Percentiles rank a stretch among this genome's conserved stretches.
Conservation (phyloP, 1,140 invertebrate genomes). For the Tribolium madens region DNA sequence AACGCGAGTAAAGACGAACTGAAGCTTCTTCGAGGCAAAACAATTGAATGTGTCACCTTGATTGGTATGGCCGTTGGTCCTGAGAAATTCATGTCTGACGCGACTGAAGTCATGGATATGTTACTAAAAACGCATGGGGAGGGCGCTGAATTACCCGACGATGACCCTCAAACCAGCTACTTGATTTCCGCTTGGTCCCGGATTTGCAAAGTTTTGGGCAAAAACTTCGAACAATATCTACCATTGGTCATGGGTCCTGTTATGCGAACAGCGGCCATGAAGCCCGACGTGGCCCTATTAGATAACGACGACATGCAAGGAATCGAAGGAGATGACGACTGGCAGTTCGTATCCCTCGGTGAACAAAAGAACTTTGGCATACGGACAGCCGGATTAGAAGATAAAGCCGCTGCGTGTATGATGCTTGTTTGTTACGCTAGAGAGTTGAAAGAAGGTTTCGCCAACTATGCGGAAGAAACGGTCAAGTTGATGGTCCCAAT, state of each 20-base stretch:
- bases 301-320: constrained; percentile 92
- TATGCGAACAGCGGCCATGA: constrained; percentile 93
- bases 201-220: constrained; percentile 90
- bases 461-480: constrained; percentile 93
- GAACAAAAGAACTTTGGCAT: constrained; percentile 96
- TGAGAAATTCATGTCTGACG: constrained; percentile 95
- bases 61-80: constrained; percentile 96
- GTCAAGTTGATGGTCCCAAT: constrained; percentile 96
- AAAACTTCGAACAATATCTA: constrained; percentile 96
- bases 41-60: constrained; percentile 93
- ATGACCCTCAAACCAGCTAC: constrained; percentile 98
- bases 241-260: constrained; percentile 98
- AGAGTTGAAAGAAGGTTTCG: constrained; percentile 96
- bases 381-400: constrained; percentile 93
- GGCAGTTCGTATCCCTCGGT: constrained; percentile 97
- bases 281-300: constrained; percentile 96
- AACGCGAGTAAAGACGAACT: constrained; percentile 91
- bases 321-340: constrained; percentile 92
- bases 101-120: constrained; percentile 96
- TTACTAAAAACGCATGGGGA: constrained; percentile 91
- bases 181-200: constrained; percentile 99
- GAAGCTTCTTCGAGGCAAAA: constrained; percentile 84
- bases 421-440: constrained; percentile 99
- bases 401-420: constrained; percentile 98
- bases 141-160: constrained; percentile 84